Evolutionary conservation across 35 echinoderm and acorn worm genomes (phyloP).

Genomic region (Chiridota heheva): DNA sequence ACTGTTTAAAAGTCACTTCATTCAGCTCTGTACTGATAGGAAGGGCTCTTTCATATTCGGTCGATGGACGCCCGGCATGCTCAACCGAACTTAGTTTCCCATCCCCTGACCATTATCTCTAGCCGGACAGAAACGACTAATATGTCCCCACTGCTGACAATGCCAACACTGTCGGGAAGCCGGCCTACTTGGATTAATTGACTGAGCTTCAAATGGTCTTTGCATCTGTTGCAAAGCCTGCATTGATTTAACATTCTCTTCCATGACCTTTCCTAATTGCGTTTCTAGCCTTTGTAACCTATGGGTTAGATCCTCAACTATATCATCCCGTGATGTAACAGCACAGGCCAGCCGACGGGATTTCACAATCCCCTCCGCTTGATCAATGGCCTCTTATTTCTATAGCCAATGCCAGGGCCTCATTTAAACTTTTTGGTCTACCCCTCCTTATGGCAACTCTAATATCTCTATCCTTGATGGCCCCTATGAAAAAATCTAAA

Average conservation of each 20-base stretch:
- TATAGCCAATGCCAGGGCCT: background rate
- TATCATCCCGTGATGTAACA: background rate
- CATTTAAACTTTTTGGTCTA: slow-evolving; percentile 1
- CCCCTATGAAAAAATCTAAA: slow-evolving; percentile 4
- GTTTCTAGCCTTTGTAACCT: background rate
- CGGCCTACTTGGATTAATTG: background rate
- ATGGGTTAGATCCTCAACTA: background rate
- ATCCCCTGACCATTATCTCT: background rate
- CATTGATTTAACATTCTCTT: background rate
- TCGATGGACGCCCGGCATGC: background rate
- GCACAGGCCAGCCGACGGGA: background rate
- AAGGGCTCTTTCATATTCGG: background rate
- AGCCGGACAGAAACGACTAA: background rate
- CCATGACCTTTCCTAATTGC: background rate
- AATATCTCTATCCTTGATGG: slow-evolving; percentile 2
- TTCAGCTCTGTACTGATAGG: background rate
- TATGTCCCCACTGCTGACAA: slow-evolving; percentile 26
- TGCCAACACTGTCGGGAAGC: slow-evolving; percentile 5
- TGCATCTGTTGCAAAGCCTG: background rate
- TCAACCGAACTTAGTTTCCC: background rate
- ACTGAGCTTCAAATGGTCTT: background rate
- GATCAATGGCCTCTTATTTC: slow-evolving; percentile 10
- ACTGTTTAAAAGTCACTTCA: background rate
- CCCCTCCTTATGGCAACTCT: background rate
- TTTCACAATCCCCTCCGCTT: slow-evolving; percentile 14